A percentile compares a stretch with the other conserved stretches of the same genome.
Evolutionary conservation across 1,140 invertebrate genomes (phyloP).

Genomic region (Drosophila funebris): DNA sequence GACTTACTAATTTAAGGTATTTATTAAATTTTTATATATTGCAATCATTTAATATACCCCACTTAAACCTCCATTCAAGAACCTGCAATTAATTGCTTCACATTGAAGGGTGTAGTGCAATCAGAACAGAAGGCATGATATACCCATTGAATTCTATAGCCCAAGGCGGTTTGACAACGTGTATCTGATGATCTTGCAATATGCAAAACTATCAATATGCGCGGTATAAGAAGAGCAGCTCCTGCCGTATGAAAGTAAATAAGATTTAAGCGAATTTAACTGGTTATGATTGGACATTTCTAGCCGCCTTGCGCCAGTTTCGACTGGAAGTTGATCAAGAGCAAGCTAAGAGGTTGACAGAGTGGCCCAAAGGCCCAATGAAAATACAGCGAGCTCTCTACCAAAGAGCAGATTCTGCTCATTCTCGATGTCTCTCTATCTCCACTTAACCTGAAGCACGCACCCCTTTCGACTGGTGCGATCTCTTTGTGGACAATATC

Average conservation of each 20-base stretch:
- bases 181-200: slow-evolving; percentile 6
- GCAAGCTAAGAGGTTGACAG: background rate
- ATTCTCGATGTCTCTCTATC: background rate
- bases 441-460: background rate
- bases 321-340: slow-evolving; percentile 53
- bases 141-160: too few species aligned
- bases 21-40: too few species aligned
- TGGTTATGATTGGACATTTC: slow-evolving; percentile 68
- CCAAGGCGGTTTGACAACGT: background rate
- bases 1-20: too few species aligned
- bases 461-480: background rate
- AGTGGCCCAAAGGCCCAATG: background rate
- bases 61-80: too few species aligned
- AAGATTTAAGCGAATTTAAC: slow-evolving; percentile 76
- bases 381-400: too few species aligned
- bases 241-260: slow-evolving; percentile 35
- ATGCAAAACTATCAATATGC: background rate
- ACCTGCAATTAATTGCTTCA: too few species aligned
- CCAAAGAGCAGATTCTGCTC: background rate
- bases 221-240: slow-evolving; percentile 17
- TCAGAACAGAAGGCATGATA: too few species aligned
- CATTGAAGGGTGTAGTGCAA: too few species aligned
- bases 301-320: slow-evolving; percentile 69
- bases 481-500: too few species aligned
- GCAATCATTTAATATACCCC: too few species aligned